A percentile compares a stretch with the other conserved stretches of the same genome.
These are phyloP conservation scores for Muscicapa striata DNA, from an alignment of 2,797 vertebrate genomes.

Conservation along the genomic window DNA sequence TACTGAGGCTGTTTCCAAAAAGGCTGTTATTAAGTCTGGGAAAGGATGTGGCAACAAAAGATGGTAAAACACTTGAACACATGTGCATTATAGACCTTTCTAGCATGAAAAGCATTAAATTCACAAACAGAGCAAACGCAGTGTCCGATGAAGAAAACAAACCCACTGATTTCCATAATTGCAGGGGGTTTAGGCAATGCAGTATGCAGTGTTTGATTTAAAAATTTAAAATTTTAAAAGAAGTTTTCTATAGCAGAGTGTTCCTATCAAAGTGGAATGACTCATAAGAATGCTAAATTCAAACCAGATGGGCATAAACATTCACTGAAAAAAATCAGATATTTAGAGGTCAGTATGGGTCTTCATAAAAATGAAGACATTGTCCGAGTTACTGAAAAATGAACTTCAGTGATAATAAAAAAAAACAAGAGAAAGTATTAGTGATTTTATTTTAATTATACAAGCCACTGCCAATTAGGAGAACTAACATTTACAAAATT, in stretches of 20 bases:
- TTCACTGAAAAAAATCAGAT: constrained; percentile 76
- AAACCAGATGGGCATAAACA: constrained; percentile 85
- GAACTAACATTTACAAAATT: constrained; percentile 75
- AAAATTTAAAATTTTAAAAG: constrained; percentile 81
- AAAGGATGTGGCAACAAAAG: constrained; percentile 59
- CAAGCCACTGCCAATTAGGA: constrained; percentile 73
- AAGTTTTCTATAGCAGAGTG: constrained; percentile 77
- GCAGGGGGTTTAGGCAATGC: constrained; percentile 72
- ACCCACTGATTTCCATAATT: constrained; percentile 31
- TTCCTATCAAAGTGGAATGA: constrained; percentile 85
- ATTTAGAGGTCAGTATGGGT: constrained; percentile 79
- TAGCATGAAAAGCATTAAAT: constrained; percentile 46
- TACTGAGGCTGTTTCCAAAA: constrained; percentile 62
- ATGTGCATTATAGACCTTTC: constrained; percentile 48
- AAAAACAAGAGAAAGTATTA: constrained; percentile 69
- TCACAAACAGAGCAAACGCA: constrained; percentile 54
- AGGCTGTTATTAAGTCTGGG: constrained; percentile 55
- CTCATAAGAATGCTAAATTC: constrained; percentile 85
- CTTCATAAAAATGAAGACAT: constrained; percentile 81
- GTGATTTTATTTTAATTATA: constrained; percentile 75
- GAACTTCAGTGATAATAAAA: constrained; percentile 67
- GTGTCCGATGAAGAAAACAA: constrained; percentile 23
- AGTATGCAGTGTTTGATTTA: constrained; percentile 73
- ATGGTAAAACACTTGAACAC: constrained; percentile 66
- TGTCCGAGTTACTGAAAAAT: constrained; percentile 74